A percentile compares a stretch with the other conserved stretches of the same genome.
Evolutionary conservation across 2,113 vertebrate genomes (phyloP).

Genomic region (Callocephalon fimbriatum): DNA sequence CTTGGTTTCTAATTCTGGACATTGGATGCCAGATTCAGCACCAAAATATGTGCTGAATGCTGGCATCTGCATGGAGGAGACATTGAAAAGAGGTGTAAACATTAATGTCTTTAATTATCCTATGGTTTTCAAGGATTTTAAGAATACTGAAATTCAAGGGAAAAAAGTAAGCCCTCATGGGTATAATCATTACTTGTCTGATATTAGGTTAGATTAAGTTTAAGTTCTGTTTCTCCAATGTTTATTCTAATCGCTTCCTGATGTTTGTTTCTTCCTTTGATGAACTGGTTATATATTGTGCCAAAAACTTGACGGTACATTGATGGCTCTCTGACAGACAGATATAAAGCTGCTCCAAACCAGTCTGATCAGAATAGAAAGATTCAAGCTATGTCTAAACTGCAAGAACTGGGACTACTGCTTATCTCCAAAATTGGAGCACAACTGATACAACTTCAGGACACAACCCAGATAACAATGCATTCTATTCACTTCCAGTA

Average conservation of each 20-base stretch:
- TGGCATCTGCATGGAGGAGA: not conserved
- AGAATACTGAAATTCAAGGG: not conserved
- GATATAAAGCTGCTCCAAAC: not conserved
- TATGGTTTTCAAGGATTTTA: not conserved
- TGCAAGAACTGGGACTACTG: not conserved
- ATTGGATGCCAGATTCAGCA: not conserved
- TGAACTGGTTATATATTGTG: not conserved
- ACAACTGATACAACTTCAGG: not conserved
- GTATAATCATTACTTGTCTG: not conserved
- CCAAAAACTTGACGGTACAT: not conserved
- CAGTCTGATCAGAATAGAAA: not conserved
- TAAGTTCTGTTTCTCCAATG: not conserved
- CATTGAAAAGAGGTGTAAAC: not conserved
- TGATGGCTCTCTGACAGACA: not conserved
- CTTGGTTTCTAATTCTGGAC: not conserved
- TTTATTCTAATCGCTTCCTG: not conserved
- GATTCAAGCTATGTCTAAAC: not conserved
- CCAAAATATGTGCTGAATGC: not conserved
- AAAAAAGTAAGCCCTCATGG: not conserved
- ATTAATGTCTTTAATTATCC: not conserved
- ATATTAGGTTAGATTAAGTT: not conserved
- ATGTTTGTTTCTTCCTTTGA: not conserved
- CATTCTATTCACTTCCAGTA: conserved; percentile 68
- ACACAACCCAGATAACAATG: conserved; percentile 75
- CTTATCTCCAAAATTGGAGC: not conserved